Evolutionary conservation across 2,113 vertebrate genomes (phyloP), one percentile per base, ranked within the genome.

Genomic region (Ammodytes dubius): DNA sequence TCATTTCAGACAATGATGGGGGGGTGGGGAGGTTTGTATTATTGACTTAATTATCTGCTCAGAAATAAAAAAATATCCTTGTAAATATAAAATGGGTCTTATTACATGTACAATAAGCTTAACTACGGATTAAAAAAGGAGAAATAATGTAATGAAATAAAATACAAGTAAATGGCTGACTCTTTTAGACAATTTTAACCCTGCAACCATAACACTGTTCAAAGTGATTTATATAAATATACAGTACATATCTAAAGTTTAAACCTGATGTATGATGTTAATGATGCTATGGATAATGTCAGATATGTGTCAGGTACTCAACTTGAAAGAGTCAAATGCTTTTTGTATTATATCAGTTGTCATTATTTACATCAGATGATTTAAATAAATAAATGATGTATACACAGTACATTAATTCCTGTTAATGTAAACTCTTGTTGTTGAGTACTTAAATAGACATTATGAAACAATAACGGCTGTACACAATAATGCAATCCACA

Each of bases 21-120:
- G 46, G 11, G 69, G 54, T 27, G 27, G 27, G 27, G 27, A 2
- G 27, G 27, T 27, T 27, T 27, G 27, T 27, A 27, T 70, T 54
- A 57, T 65, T 71, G 37, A 58, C 19, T 72, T 58, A 42, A 59
- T 67, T 63, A 42, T 63, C 54, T 77, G 3, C 19, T 83, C 19
- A 27, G 11, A 59, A 74, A 73, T 5, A 27, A 9, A 65, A 65
- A 27, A 56, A 63, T 19, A 49, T 74, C 43, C 46, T 59, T 87
- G 84, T 89, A 84, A 80, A 84, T 84, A 78, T 54, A 35, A 47
- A 70, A 72, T 52, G 4, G 46, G 8, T 69, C 13, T n/a, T 5
- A 37, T 63, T n/a, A 49, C 4, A 54, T 53, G 47, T 66, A 75
- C 17, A 52, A 2, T 13, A 46, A 9, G 6, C 59, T 80, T 71